Conservation (phyloP, 1,140 invertebrate genomes). For the Drosophila lowei region DNA sequence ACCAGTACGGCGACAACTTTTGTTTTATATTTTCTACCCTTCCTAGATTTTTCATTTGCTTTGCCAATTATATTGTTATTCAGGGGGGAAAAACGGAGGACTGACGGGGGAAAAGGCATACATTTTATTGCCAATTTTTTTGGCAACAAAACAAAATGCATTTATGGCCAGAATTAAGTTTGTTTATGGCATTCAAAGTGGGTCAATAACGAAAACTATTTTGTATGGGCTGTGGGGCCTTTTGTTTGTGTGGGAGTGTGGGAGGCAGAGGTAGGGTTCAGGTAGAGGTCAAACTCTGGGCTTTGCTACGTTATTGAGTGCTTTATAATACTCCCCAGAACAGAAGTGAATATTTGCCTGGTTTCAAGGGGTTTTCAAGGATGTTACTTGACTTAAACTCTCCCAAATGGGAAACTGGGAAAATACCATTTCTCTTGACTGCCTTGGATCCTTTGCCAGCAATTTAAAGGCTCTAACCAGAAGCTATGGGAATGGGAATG, state of each 20-base stretch:
- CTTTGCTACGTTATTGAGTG: too few relatives aligned
- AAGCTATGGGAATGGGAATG: slow-evolving; percentile 6
- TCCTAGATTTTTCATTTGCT: slow-evolving; percentile 21
- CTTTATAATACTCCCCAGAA: too few relatives aligned
- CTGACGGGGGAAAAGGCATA: background rate
- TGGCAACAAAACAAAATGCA: slow-evolving; percentile 11
- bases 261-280: too few relatives aligned
- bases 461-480: slow-evolving; percentile 12
- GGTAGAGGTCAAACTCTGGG: too few relatives aligned
- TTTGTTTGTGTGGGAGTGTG: too few relatives aligned
- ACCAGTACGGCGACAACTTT: slow-evolving; percentile 21
- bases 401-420: too few relatives aligned
- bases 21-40: slow-evolving; percentile 18
- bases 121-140: slow-evolving; percentile 34
- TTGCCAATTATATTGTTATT: slow-evolving; percentile 22
- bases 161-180: slow-evolving; percentile 9
- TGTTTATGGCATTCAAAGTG: slow-evolving; percentile 2
- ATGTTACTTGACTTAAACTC: too few relatives aligned
- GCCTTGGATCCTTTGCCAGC: slow-evolving; percentile 6
- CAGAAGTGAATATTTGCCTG: too few relatives aligned
- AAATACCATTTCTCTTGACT: slow-evolving; percentile 1
- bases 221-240: too few relatives aligned
- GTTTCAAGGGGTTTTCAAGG: too few relatives aligned
- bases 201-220: too few relatives aligned
- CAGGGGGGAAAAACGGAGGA: background rate